Conservation (phyloP, 2,888 invertebrate genomes). For the Eupithecia inturbata region DNA sequence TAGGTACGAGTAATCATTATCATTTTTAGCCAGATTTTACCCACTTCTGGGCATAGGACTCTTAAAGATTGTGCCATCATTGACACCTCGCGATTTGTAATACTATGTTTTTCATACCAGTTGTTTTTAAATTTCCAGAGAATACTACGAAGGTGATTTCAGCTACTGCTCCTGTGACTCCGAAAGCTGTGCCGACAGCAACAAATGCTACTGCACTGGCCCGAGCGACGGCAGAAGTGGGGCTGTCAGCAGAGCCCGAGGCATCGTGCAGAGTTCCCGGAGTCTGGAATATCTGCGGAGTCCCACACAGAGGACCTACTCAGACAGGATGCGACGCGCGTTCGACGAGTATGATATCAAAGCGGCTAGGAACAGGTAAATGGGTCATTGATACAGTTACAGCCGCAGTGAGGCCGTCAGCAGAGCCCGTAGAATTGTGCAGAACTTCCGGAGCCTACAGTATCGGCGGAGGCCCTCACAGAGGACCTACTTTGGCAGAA, state of each 20-base stretch:
- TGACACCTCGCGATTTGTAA: no score
- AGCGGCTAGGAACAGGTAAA: conserved; percentile 67
- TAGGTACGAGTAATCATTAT: no score
- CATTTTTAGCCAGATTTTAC: not conserved
- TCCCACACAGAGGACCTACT: conserved; percentile 74
- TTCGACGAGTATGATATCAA: conserved; percentile 77
- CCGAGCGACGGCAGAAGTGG: conserved; percentile 43
- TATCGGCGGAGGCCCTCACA: no score
- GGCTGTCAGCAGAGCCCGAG: not conserved
- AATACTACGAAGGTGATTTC: conserved; percentile 71
- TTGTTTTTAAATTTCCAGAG: conserved; percentile 56
- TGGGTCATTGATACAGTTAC: no score
- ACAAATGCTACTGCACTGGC: conserved; percentile 92
- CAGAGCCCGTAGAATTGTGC: no score
- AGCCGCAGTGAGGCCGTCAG: no score
- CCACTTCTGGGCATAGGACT: not conserved
- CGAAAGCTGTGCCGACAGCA: conserved; percentile 93
- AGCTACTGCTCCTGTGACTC: conserved; percentile 92
- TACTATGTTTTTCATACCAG: not conserved
- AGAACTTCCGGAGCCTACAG: no score
- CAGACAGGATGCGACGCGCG: conserved; percentile 67
- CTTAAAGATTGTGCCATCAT: not conserved
- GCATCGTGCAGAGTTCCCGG: conserved; percentile 68
- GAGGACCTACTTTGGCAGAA: no score
- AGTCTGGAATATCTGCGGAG: conserved; percentile 83